phyloP scores from a whole-genome alignment of 2,797 vertebrate genomes.

The Lemur catta region DNA sequence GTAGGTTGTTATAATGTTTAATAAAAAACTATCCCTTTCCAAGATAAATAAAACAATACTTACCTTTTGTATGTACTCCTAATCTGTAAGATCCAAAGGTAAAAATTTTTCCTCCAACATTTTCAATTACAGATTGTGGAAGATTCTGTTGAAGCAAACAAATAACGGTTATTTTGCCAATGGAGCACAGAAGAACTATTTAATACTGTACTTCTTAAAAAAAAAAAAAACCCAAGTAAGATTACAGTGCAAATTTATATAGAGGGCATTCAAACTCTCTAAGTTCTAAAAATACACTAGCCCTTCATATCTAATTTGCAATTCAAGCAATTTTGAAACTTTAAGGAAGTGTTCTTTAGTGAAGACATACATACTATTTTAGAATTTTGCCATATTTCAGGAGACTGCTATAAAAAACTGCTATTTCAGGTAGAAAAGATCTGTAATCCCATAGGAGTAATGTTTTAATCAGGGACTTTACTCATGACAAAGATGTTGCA shows the following conservation, averaged over 20 bases:
- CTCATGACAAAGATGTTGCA: neutral
- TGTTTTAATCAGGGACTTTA: neutral
- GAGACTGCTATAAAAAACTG: neutral
- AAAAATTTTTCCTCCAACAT: constrained; percentile 93
- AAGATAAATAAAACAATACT: constrained; percentile 41
- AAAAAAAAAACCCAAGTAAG: neutral
- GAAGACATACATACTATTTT: neutral
- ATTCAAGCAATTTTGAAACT: constrained; percentile 9
- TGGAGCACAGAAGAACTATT: neutral
- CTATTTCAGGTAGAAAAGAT: neutral
- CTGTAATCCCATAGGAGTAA: neutral
- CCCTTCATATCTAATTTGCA: neutral
- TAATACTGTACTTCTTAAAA: neutral
- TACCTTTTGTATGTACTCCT: constrained; percentile 94
- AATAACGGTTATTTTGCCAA: constrained; percentile 60
- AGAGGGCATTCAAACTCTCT: neutral
- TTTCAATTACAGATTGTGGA: constrained; percentile 90
- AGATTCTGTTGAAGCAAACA: constrained; percentile 87
- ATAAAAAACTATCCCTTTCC: neutral
- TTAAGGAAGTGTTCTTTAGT: neutral
- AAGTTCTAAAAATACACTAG: neutral
- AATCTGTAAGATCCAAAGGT: constrained; percentile 94
- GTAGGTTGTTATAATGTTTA: neutral
- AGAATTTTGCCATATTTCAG: constrained; percentile 21
- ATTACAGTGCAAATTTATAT: neutral